These are phyloP conservation scores for Motacilla alba DNA, from an alignment of 2,113 vertebrate species.

Conservation along the genomic window DNA sequence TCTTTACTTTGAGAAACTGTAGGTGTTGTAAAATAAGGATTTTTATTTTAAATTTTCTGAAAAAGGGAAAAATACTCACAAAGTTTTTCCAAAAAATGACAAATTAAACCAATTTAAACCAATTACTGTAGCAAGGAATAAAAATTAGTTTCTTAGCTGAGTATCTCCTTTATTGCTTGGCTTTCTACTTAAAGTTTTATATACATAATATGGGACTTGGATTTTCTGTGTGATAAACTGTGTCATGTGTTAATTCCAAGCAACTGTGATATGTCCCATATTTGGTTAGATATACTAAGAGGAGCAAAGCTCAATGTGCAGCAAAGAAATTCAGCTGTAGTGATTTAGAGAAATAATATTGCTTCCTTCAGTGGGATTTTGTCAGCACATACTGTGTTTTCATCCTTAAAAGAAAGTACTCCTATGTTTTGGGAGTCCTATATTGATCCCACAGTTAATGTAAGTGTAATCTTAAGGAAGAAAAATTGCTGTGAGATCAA, in stretches of 20 bases:
- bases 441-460: not conserved
- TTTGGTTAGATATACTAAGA: not conserved
- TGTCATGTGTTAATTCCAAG: not conserved
- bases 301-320: not conserved
- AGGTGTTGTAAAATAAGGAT: not conserved
- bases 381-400: not conserved
- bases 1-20: not conserved
- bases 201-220: not conserved
- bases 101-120: not conserved
- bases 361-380: not conserved
- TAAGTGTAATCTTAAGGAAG: not conserved
- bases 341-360: not conserved
- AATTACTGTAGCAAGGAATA: not conserved
- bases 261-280: not conserved
- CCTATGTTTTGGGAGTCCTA: not conserved
- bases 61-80: not conserved
- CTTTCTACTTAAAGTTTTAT: not conserved
- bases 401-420: not conserved
- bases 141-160: not conserved
- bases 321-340: not conserved
- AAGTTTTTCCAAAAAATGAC: not conserved
- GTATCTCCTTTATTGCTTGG: not conserved
- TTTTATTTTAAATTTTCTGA: not conserved
- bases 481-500: constrained; percentile 1
- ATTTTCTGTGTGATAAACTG: not conserved